A percentile compares a stretch with the other conserved stretches of the same genome.
phyloP scores from a whole-genome alignment of 2,888 invertebrate genomes.

The Eurois occulta region DNA sequence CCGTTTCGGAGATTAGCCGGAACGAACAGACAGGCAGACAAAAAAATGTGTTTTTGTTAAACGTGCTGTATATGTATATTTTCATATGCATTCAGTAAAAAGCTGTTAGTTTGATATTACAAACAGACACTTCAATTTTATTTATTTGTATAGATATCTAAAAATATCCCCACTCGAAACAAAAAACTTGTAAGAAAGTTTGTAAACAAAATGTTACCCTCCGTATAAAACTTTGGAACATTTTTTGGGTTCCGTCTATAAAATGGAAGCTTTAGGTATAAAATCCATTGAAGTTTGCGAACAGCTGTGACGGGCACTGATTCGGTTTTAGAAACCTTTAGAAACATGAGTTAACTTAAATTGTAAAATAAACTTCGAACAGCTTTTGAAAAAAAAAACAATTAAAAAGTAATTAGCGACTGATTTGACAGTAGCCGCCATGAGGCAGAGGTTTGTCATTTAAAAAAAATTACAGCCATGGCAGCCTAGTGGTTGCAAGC shows the following conservation, averaged over 20 bases:
- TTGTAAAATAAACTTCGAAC: neutral
- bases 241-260: constrained; percentile 2
- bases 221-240: neutral
- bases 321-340: neutral
- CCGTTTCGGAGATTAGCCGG: too few relatives aligned
- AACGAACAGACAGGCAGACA: too few relatives aligned
- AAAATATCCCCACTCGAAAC: neutral
- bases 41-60: too few relatives aligned
- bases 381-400: neutral
- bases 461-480: neutral
- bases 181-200: constrained; percentile 34
- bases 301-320: constrained; percentile 19
- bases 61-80: too few relatives aligned
- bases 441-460: neutral
- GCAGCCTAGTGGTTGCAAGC: neutral
- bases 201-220: neutral
- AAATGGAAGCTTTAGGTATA: constrained; percentile 10
- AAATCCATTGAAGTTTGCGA: constrained; percentile 7
- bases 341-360: neutral
- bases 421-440: neutral
- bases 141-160: too few relatives aligned
- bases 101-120: too few relatives aligned
- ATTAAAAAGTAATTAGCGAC: neutral
- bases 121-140: too few relatives aligned
- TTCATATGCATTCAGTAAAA: too few relatives aligned